These are phyloP conservation scores for Carapus acus DNA, from an alignment of 2,797 vertebrate genomes.

Conservation along the genomic window DNA sequence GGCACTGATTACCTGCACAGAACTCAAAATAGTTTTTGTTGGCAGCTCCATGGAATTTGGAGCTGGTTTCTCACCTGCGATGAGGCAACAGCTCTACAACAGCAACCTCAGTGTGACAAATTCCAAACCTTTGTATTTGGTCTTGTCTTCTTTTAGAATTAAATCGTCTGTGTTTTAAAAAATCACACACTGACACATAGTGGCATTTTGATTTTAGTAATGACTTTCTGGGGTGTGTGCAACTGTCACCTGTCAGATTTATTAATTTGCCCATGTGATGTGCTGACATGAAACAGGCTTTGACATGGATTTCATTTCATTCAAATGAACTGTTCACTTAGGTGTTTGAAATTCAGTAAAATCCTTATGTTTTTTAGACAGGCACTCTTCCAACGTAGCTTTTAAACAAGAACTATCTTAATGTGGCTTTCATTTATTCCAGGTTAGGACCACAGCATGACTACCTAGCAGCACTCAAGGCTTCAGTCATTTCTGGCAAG, in stretches of 20 bases:
- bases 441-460: constrained; percentile 4
- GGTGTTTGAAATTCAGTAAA: constrained; percentile 42
- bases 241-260: constrained; percentile 23
- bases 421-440: constrained; percentile 6
- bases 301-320: constrained; percentile 30
- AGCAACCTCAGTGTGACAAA: no score
- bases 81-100: no score
- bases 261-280: constrained; percentile 25
- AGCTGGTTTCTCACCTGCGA: no score
- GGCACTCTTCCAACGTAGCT: constrained; percentile 19
- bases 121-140: no score
- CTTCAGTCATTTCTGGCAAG: not conserved
- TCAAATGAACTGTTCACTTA: constrained; percentile 31
- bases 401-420: constrained; percentile 23
- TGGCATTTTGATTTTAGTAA: constrained; percentile 5
- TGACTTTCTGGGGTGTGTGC: constrained; percentile 2
- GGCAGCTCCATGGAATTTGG: no score
- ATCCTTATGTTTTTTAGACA: constrained; percentile 41
- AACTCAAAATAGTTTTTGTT: no score
- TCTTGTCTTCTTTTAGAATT: no score
- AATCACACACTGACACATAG: not conserved
- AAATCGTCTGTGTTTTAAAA: not conserved
- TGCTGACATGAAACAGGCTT: constrained; percentile 39
- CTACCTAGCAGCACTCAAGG: not conserved
- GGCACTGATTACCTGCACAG: no score